These are phyloP conservation scores for Stigmatopora argus DNA, from an alignment of 2,113 vertebrate genomes.

Conservation along the genomic window DNA sequence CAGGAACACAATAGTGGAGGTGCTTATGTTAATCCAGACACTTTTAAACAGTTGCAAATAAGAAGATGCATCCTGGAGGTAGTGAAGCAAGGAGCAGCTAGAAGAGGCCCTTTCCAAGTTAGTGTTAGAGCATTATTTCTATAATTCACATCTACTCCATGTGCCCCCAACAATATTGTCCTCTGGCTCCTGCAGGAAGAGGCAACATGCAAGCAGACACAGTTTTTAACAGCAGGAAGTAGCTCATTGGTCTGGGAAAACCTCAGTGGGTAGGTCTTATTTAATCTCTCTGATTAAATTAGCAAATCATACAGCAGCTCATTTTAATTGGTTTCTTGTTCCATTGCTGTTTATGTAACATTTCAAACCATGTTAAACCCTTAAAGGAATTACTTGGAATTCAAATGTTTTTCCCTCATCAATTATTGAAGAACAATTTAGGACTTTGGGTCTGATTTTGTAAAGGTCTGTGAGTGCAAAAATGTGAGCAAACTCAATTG, in stretches of 20 bases:
- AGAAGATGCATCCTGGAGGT: constrained; percentile 68
- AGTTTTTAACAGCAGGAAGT: constrained; percentile 13
- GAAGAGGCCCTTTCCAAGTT: constrained; percentile 47
- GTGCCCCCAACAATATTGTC: constrained; percentile 27
- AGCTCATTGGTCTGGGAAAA: constrained; percentile 10
- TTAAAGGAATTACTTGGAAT: background rate
- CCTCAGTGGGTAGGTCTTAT: constrained; percentile 5
- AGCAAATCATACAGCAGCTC: constrained; percentile 4
- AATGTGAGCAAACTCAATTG: background rate
- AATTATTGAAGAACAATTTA: background rate
- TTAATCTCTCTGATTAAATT: constrained; percentile 8
- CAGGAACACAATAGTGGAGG: constrained; percentile 66
- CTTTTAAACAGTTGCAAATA: constrained; percentile 50
- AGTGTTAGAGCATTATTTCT: constrained; percentile 57
- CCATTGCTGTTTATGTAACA: constrained; percentile 3
- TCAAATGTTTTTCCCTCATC: background rate
- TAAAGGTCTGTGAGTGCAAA: background rate
- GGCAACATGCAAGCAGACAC: background rate
- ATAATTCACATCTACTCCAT: constrained; percentile 70
- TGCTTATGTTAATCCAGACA: constrained; percentile 71
- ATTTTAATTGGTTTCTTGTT: background rate
- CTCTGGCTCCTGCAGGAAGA: constrained; percentile 21
- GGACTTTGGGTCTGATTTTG: background rate
- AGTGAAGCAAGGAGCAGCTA: constrained; percentile 11
- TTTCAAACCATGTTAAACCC: background rate